Percentiles rank a stretch among this genome's conserved stretches.
These are phyloP conservation scores for Corvus cornix DNA, from an alignment of 2,113 vertebrate genomes.

Conservation along the genomic window DNA sequence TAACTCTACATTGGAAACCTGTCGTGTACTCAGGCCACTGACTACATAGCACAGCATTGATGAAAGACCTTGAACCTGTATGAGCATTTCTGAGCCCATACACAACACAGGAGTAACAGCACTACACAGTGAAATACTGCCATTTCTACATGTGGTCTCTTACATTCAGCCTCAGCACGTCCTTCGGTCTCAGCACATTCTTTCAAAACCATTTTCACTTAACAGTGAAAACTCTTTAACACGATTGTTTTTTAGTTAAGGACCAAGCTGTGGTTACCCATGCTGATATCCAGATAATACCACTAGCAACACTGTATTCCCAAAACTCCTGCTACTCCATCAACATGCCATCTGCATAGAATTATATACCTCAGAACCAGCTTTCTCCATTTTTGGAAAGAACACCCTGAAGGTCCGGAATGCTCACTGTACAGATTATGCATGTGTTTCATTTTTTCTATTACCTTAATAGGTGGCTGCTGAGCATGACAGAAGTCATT, in stretches of 20 bases:
- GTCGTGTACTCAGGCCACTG: neutral
- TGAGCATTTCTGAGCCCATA: neutral
- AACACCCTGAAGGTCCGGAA: neutral
- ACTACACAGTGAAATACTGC: neutral
- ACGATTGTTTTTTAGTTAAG: neutral
- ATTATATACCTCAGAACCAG: neutral
- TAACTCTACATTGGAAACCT: neutral
- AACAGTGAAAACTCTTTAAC: neutral
- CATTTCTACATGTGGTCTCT: neutral
- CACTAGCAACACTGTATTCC: neutral
- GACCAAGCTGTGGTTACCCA: neutral
- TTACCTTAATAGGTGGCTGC: slow-evolving; percentile 91
- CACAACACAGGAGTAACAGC: neutral
- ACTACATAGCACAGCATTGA: neutral
- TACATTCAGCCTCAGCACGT: neutral
- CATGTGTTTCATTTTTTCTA: neutral
- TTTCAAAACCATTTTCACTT: neutral
- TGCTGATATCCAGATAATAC: neutral
- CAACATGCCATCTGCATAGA: neutral
- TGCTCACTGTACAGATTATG: neutral
- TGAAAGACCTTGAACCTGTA: neutral
- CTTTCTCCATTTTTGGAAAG: neutral
- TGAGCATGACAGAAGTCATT: slow-evolving; percentile 91
- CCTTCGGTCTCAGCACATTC: neutral
- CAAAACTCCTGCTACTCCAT: neutral